A percentile compares a stretch with the other conserved stretches of the same genome.
phyloP scores from a whole-genome alignment of 1,140 invertebrate species.

The Lutraria rhynchaena region DNA sequence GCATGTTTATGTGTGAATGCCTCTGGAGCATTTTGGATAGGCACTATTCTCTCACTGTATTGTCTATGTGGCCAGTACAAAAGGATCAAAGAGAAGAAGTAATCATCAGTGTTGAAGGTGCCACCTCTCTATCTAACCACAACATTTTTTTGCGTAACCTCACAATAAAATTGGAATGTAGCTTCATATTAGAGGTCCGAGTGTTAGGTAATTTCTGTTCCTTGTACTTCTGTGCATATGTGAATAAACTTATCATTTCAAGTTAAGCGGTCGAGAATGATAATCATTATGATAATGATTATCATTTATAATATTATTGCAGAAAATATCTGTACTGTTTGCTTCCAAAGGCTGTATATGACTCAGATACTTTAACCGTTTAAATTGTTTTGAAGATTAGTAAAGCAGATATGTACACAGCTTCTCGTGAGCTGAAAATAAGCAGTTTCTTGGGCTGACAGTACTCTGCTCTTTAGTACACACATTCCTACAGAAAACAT shows the following conservation, averaged over 20 bases:
- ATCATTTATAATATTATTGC: conserved; percentile 28
- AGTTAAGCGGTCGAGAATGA: too few relatives aligned
- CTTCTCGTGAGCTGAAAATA: conserved; percentile 9
- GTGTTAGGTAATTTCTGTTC: too few relatives aligned
- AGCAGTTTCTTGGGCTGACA: conserved; percentile 42
- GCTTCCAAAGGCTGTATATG: background rate
- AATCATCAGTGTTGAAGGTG: conserved; percentile 1
- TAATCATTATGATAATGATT: too few relatives aligned
- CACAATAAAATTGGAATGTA: too few relatives aligned
- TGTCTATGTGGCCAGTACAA: conserved; percentile 1
- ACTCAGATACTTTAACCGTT: background rate
- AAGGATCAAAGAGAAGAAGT: conserved; percentile 1
- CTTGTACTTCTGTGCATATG: too few relatives aligned
- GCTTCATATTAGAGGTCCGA: too few relatives aligned
- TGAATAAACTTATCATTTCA: too few relatives aligned
- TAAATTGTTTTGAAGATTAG: conserved; percentile 11
- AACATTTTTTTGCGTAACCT: too few relatives aligned
- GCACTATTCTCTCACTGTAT: background rate
- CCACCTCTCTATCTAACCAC: too few relatives aligned
- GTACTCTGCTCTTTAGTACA: conserved; percentile 23
- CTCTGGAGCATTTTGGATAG: background rate
- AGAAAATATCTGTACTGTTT: conserved; percentile 15
- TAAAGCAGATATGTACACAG: conserved; percentile 9
- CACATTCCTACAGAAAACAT: conserved; percentile 39
- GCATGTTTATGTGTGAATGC: conserved; percentile 4